phyloP scores from a whole-genome alignment of 2,888 invertebrate genomes.

The Kryphioiulus occultus region DNA sequence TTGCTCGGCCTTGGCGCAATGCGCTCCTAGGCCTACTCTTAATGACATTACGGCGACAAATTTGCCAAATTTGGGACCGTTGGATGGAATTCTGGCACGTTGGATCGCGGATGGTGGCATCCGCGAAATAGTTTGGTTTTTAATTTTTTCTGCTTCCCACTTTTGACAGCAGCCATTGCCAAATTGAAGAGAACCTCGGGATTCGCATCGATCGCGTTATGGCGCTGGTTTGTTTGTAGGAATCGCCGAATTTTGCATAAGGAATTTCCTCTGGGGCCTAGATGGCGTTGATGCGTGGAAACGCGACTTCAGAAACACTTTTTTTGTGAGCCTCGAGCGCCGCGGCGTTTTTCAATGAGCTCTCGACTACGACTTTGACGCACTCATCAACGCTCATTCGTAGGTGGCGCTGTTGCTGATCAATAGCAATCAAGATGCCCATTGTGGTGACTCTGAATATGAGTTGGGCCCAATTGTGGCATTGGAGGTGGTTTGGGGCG shows the following conservation, averaged over 20 bases:
- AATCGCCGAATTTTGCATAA: conserved; percentile 35
- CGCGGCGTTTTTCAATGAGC: neutral
- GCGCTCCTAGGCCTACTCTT: neutral
- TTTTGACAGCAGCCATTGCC: neutral
- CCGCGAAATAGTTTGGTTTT: neutral
- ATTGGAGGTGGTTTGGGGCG: too few species aligned
- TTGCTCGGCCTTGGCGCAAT: neutral
- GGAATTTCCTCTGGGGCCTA: conserved; percentile 8
- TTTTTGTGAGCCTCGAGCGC: neutral
- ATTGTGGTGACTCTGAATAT: neutral
- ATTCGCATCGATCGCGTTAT: conserved; percentile 10
- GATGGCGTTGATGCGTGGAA: conserved; percentile 13
- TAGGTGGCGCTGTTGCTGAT: neutral
- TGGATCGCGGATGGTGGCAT: neutral
- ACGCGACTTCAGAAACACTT: neutral
- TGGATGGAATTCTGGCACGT: neutral
- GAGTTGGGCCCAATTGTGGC: too few species aligned
- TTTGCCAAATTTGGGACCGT: neutral
- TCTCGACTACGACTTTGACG: neutral
- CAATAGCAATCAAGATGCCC: neutral
- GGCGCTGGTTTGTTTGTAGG: neutral
- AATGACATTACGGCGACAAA: neutral
- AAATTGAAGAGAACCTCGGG: neutral
- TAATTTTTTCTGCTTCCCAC: neutral
- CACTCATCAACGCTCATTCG: neutral